These are phyloP conservation scores for Mastomys natalensis DNA, from an alignment of 2,113 vertebrate species.

Conservation along the genomic window DNA sequence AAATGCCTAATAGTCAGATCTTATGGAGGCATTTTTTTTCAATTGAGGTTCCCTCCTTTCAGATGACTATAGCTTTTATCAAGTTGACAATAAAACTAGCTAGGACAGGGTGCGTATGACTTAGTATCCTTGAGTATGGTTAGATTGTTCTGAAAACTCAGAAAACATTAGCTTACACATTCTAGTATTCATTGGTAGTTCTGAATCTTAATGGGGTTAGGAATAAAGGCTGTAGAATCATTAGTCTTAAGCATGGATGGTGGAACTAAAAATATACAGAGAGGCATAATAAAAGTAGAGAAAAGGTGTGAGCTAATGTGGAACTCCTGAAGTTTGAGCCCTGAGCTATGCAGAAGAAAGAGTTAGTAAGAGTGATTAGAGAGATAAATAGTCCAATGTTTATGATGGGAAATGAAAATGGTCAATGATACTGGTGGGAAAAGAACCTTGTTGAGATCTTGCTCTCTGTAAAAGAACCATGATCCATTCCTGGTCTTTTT, in stretches of 20 bases:
- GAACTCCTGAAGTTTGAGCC: constrained; percentile 12
- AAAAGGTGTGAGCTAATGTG: constrained; percentile 9
- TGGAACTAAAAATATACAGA: not conserved
- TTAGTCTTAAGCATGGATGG: constrained; percentile 16
- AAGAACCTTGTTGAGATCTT: not conserved
- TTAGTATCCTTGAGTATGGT: constrained; percentile 23
- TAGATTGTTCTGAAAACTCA: constrained; percentile 11
- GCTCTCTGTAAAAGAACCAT: not conserved
- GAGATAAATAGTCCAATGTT: not conserved
- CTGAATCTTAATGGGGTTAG: not conserved
- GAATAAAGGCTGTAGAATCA: constrained; percentile 27
- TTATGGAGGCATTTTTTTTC: not conserved
- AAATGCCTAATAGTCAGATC: not conserved
- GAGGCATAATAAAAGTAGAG: not conserved
- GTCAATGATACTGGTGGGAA: not conserved
- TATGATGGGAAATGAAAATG: constrained; percentile 12
- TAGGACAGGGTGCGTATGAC: not conserved
- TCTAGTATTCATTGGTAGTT: not conserved
- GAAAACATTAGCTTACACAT: not conserved
- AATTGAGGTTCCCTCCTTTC: not conserved
- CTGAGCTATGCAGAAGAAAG: not conserved
- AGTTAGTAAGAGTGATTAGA: not conserved
- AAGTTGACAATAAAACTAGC: not conserved
- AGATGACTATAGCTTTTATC: not conserved
- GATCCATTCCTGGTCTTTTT: not conserved